Conservation (phyloP, 2,113 vertebrate genomes). For the Caloenas nicobarica region DNA sequence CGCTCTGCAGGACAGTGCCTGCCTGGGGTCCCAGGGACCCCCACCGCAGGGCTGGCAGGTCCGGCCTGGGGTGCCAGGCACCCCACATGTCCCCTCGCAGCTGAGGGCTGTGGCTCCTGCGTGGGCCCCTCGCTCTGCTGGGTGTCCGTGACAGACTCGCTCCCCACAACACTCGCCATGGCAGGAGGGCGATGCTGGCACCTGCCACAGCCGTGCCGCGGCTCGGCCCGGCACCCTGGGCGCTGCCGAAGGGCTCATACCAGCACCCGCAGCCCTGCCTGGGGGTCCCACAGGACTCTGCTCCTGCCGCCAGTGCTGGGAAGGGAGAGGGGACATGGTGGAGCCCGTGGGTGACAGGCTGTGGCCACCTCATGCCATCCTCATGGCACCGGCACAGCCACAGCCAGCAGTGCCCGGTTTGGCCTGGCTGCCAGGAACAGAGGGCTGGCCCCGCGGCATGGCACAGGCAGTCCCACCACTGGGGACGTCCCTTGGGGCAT, state of each 20-base stretch:
- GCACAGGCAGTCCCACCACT: background rate
- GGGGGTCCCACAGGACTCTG: background rate
- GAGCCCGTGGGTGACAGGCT: background rate
- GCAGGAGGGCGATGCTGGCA: too few species aligned
- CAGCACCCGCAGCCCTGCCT: background rate
- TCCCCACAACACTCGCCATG: too few species aligned
- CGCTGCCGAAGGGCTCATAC: too few species aligned
- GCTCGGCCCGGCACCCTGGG: background rate
- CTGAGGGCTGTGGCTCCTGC: too few species aligned
- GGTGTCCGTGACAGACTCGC: too few species aligned
- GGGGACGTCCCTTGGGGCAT: background rate
- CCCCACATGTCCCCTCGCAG: background rate
- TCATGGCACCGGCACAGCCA: background rate
- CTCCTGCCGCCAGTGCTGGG: background rate
- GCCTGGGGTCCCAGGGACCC: background rate
- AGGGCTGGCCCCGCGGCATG: too few species aligned
- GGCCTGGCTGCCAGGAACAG: too few species aligned
- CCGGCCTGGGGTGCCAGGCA: background rate
- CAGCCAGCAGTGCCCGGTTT: too few species aligned
- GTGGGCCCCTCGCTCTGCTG: too few species aligned
- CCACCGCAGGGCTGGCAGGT: background rate
- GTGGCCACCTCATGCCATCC: background rate
- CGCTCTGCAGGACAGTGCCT: fast-evolving
- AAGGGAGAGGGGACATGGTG: background rate
- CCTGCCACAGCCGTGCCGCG: background rate